Conservation (phyloP, 2,113 vertebrate species). For the Embiotoca jacksoni region DNA sequence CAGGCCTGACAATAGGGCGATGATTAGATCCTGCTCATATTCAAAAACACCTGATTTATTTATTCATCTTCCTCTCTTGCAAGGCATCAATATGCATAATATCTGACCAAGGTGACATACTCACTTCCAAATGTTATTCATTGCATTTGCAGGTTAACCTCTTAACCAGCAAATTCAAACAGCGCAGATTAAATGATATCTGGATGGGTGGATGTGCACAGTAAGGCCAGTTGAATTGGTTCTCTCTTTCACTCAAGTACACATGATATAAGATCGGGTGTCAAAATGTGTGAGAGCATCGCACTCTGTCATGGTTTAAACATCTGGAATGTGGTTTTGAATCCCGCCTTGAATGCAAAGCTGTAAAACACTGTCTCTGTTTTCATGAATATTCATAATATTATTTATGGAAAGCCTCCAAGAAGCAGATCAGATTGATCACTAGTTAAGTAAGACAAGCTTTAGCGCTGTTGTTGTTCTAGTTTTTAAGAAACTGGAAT, state of each 20-base stretch:
- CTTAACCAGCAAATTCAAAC: conserved; percentile 58
- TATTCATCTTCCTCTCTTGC: conserved; percentile 76
- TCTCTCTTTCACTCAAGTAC: conserved; percentile 3
- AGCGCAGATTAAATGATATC: conserved; percentile 66
- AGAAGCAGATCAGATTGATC: conserved; percentile 42
- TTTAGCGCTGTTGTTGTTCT: conserved; percentile 33
- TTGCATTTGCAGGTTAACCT: conserved; percentile 75
- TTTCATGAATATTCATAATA: conserved; percentile 49
- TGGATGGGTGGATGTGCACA: conserved; percentile 45
- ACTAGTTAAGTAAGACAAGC: conserved; percentile 35
- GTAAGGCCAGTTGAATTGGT: neutral
- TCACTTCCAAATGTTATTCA: conserved; percentile 79
- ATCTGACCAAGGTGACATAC: conserved; percentile 76
- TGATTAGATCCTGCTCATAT: conserved; percentile 82
- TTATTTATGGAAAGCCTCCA: conserved; percentile 41
- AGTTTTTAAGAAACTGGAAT: conserved; percentile 26
- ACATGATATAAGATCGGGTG: conserved; percentile 37
- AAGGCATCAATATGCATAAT: conserved; percentile 77
- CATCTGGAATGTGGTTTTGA: conserved; percentile 16
- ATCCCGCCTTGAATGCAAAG: conserved; percentile 21
- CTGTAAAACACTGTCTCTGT: neutral
- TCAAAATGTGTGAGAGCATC: conserved; percentile 20
- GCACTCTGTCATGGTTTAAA: conserved; percentile 27
- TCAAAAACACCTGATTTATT: conserved; percentile 81
- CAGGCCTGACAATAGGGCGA: conserved; percentile 75